Evolutionary conservation across 2,888 invertebrate species (phyloP).

Genomic region (Xestia rhomboidea): DNA sequence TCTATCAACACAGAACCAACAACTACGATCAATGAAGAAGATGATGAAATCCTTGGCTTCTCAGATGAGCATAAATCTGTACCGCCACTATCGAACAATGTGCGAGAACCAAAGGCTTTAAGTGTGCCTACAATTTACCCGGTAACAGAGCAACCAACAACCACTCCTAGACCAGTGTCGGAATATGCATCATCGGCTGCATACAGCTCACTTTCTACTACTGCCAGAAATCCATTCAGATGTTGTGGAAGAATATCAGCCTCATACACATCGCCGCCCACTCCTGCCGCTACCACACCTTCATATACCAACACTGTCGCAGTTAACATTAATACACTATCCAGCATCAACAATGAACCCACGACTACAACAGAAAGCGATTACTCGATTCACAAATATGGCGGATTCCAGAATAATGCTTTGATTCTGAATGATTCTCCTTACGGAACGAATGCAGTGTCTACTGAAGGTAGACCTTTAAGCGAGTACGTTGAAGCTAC

Average conservation of each 20-base stretch:
- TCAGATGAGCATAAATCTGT: constrained; percentile 91
- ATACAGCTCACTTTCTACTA: constrained; percentile 72
- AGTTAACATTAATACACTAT: constrained; percentile 75
- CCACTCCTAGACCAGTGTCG: constrained; percentile 71
- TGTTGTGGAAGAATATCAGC: constrained; percentile 87
- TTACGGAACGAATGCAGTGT: constrained; percentile 86
- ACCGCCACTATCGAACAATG: constrained; percentile 68
- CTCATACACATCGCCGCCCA: constrained; percentile 84
- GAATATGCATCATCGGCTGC: constrained; percentile 73
- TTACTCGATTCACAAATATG: constrained; percentile 80
- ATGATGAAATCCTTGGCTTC: constrained; percentile 94
- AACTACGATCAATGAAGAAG: constrained; percentile 92
- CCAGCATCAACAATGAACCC: constrained; percentile 73
- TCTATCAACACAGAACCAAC: constrained; percentile 89
- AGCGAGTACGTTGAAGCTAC: constrained; percentile 87
- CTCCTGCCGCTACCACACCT: constrained; percentile 77
- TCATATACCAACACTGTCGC: constrained; percentile 87
- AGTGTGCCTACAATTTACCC: constrained; percentile 78
- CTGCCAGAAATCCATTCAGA: constrained; percentile 81
- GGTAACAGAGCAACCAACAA: constrained; percentile 73
- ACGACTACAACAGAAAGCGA: constrained; percentile 78
- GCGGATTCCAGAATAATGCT: constrained; percentile 87
- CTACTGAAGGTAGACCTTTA: constrained; percentile 85
- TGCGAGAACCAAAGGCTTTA: constrained; percentile 87
- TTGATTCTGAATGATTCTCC: constrained; percentile 77